Conservation (phyloP, 1,140 invertebrate species). For the Pachypsylla venusta region DNA sequence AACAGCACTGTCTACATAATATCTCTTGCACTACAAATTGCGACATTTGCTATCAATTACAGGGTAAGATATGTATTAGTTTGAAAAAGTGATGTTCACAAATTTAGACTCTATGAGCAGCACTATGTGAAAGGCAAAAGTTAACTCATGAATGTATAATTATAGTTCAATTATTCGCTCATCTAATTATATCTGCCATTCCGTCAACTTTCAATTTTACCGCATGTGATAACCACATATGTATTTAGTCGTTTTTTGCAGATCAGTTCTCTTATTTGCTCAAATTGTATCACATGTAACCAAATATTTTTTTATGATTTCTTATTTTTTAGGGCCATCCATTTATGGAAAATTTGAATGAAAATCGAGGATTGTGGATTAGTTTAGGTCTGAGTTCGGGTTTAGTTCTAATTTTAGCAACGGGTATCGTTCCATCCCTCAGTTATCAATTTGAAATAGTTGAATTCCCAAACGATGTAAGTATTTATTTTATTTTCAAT, state of each 20-base stretch:
- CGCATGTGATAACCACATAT: too few relatives aligned
- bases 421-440: constrained; percentile 60
- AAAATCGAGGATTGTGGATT: constrained; percentile 86
- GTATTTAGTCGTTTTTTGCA: too few relatives aligned
- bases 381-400: constrained; percentile 36
- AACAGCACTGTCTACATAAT: constrained; percentile 99
- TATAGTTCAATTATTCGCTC: neutral
- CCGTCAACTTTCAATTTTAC: too few relatives aligned
- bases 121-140: constrained; percentile 4
- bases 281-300: too few relatives aligned
- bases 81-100: too few relatives aligned
- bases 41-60: constrained; percentile 98
- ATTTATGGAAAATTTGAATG: constrained; percentile 89
- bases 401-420: constrained; percentile 56
- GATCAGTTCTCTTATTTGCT: too few relatives aligned
- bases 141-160: neutral
- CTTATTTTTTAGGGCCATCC: constrained; percentile 82
- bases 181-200: too few relatives aligned
- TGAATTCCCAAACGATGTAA: constrained; percentile 69
- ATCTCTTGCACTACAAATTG: constrained; percentile 90
- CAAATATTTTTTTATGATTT: too few relatives aligned
- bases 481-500: too few relatives aligned
- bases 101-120: too few relatives aligned
- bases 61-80: constrained; percentile 46
- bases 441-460: constrained; percentile 76